Base-by-base conservation (phyloP, 2,888 invertebrate genomes). In the Morpho helenor region DNA sequence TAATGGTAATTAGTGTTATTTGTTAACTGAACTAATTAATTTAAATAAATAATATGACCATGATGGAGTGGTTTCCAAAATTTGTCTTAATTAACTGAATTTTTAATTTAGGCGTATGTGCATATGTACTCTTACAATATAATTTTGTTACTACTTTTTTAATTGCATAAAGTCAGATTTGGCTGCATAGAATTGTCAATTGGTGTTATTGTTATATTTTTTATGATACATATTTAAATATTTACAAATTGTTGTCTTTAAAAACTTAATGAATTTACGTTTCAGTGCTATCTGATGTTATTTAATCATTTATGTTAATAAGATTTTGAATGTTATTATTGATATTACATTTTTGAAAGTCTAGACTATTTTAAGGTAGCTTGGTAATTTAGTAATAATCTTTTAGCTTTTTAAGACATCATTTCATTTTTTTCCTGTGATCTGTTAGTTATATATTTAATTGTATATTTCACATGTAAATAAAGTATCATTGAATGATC, bases 401-500 rank as follows among this genome's bases (percentile, higher is more conserved):
- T 42, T 43, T 60, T 53, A 60, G 56, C 63, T 61, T 59, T 58
- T 45, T 59, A 59, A 56, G 40, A 31, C 16, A 56, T 56, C 40
- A 40, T 74, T 74, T 74, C 74, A 68, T 80, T 82, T 80, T 71
- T 81, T 82, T 81, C 75, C 81, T 84, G 83, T 84, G 81, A 84
- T 83, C 79, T 79, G 68, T 48, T 54, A 47, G 47, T 48, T 47
- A 54, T 79, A 80, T 68, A 70, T 84, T 82, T 81, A 77, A 79
- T 84, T 82, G 79, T 82, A 81, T 72, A 75, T 75, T 72, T 76
- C 79, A 80, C 82, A 73, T 88, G 87, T 90, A 89, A 89, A 90
- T 90, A 89, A 90, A 89, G 73, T 82, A 75, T 84, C 87, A 87
- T 88, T 84, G 85, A 86, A 87, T 84, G 84, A 88, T 90, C 88